These are phyloP conservation scores for Anagyrus pseudococci DNA, from an alignment of 2,888 invertebrate genomes.

Conservation along the genomic window DNA sequence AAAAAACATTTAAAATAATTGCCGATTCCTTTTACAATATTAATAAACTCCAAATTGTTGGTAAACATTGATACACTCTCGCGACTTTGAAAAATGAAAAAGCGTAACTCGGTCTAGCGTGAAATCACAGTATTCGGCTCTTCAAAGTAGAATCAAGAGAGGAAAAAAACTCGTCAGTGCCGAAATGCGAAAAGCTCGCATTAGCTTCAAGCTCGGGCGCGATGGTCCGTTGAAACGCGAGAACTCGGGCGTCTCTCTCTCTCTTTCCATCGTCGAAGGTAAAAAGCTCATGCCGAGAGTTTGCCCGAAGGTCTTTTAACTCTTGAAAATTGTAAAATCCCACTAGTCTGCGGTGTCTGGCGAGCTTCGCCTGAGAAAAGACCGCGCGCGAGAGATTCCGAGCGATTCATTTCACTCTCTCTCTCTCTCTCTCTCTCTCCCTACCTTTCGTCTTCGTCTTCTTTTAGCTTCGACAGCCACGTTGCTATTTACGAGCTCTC, in stretches of 20 bases:
- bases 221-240: background rate
- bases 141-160: too few relatives aligned
- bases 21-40: too few relatives aligned
- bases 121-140: too few relatives aligned
- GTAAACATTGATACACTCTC: too few relatives aligned
- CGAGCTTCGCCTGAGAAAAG: background rate
- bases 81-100: too few relatives aligned
- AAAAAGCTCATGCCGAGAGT: background rate
- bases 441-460: background rate
- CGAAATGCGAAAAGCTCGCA: slow-evolving; percentile 7
- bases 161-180: slow-evolving; percentile 7
- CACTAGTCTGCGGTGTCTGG: background rate
- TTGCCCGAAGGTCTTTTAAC: slow-evolving; percentile 18
- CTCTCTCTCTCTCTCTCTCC: background rate
- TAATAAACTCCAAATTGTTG: too few relatives aligned
- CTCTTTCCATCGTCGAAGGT: too few relatives aligned
- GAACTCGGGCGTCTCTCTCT: too few relatives aligned
- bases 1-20: too few relatives aligned
- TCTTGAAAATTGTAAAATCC: slow-evolving; percentile 28
- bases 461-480: slow-evolving; percentile 1
- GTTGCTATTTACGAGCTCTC: slow-evolving; percentile 18
- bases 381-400: background rate
- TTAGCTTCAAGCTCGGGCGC: slow-evolving; percentile 3
- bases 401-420: slow-evolving; percentile 10
- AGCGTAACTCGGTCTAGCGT: too few relatives aligned